Base-by-base conservation (phyloP, 2,888 invertebrate genomes). In the Nymphalis polychloros region DNA sequence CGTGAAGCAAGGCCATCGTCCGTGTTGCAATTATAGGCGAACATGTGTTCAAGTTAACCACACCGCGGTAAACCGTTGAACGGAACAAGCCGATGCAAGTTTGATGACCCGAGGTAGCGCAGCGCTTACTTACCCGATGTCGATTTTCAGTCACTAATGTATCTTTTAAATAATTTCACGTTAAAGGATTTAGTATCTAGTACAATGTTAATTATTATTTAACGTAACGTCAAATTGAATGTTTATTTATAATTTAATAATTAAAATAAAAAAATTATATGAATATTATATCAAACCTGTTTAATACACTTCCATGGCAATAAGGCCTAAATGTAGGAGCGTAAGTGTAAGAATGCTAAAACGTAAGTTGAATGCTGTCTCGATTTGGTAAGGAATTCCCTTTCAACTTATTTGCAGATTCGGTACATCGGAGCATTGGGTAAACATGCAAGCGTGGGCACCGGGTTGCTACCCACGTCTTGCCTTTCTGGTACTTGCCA, bases 401-500 rank as follows among this genome's bases (percentile, higher is more conserved):
- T 35, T 61, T 16, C 60, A 61, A 64, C 41, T 66, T 53, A 50
- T 67, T 59, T 49, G 63, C 64, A 48, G 68, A 68, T 69, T 69
- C 60, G 68, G 71, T 70, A 65, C 71, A 67, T 63, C 48, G 46
- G 64, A 63, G 59, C 48, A 67, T 64, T 70, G 65, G 63, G 63
- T 67, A 68, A 71, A 68, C 60, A 73, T 67, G 70, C 69, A 63
- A 55, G 74, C 71, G 81, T 77, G 72, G 79, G 79, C 72, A 75
- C 76, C 71, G 63, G 65, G 61, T 68, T 67, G 75, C 75, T 77
- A 77, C 82, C 77, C 78, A 75, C 77, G 75, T 73, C 73, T 79
- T 75, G 72, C 83, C 82, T 78, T 89, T 81, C 85, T 78, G 81
- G 89, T 86, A 76, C 75, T 72, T 67, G 77, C 76, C 72, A 70